These are phyloP conservation scores for Microctonus brassicae DNA, from an alignment of 2,888 invertebrate genomes.

Conservation along the genomic window DNA sequence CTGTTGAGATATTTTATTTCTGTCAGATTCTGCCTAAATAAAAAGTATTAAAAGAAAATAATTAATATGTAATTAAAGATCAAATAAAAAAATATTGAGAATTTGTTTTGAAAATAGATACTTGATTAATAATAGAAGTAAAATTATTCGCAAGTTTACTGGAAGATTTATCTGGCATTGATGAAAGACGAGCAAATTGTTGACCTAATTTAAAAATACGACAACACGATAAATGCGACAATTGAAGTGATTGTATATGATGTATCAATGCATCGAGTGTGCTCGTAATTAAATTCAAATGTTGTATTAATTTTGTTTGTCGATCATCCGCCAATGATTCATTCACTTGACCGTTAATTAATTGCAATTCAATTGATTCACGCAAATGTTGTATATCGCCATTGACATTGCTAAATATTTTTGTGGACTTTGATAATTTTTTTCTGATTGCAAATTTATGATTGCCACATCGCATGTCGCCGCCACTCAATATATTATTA, in stretches of 20 bases:
- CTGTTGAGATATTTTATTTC: too few species aligned
- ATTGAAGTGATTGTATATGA: conserved; percentile 48
- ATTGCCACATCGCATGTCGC: conserved; percentile 34
- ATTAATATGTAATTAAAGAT: too few species aligned
- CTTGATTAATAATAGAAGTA: too few species aligned
- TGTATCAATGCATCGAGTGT: conserved; percentile 49
- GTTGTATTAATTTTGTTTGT: conserved; percentile 46
- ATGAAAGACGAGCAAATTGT: conserved; percentile 38
- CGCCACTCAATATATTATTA: too few species aligned
- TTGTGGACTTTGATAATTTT: conserved; percentile 30
- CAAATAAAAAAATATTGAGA: too few species aligned
- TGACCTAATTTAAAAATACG: conserved; percentile 48
- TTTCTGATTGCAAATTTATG: conserved; percentile 21
- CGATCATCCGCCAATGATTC: conserved; percentile 49
- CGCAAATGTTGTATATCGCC: conserved; percentile 37
- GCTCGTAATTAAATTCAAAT: conserved; percentile 46
- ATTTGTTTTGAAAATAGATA: too few species aligned
- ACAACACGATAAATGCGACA: conserved; percentile 46
- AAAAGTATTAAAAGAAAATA: too few species aligned
- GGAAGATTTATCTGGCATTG: conserved; percentile 24
- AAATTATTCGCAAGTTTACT: conserved; percentile 11
- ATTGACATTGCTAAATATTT: background rate
- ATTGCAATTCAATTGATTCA: conserved; percentile 45
- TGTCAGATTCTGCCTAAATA: too few species aligned
- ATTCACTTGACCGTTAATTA: conserved; percentile 50